These are phyloP conservation scores for Bufo gargarizans DNA, from an alignment of 2,113 vertebrate genomes.

Conservation along the genomic window DNA sequence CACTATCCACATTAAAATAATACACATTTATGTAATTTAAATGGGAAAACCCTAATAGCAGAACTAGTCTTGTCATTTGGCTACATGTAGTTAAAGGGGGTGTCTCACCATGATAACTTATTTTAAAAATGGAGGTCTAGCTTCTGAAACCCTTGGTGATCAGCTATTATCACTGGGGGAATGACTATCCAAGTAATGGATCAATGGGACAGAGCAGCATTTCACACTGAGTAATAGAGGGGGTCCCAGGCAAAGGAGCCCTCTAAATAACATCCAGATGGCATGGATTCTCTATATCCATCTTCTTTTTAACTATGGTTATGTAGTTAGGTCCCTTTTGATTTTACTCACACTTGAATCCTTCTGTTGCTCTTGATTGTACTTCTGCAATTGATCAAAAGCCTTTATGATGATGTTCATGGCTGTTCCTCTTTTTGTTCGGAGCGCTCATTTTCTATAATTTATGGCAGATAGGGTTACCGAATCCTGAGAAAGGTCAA, in stretches of 20 bases:
- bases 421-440: conserved; percentile 70
- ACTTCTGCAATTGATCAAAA: conserved; percentile 78
- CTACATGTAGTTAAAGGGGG: too few species aligned
- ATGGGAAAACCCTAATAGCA: too few species aligned
- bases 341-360: conserved; percentile 67
- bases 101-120: too few species aligned
- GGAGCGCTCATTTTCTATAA: conserved; percentile 80
- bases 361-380: conserved; percentile 77
- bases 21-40: too few species aligned
- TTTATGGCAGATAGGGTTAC: conserved; percentile 67
- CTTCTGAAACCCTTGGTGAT: background rate
- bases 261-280: background rate
- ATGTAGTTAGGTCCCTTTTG: conserved; percentile 59
- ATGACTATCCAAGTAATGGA: background rate
- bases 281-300: background rate
- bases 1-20: too few species aligned
- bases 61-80: too few species aligned
- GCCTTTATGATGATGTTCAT: conserved; percentile 69
- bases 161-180: background rate
- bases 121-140: background rate
- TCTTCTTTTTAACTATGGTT: background rate
- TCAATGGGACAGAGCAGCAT: background rate
- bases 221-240: background rate
- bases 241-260: background rate
- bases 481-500: conserved; percentile 35